Base-by-base conservation (phyloP, 2,113 vertebrate genomes). In the Tragulus kanchil region DNA sequence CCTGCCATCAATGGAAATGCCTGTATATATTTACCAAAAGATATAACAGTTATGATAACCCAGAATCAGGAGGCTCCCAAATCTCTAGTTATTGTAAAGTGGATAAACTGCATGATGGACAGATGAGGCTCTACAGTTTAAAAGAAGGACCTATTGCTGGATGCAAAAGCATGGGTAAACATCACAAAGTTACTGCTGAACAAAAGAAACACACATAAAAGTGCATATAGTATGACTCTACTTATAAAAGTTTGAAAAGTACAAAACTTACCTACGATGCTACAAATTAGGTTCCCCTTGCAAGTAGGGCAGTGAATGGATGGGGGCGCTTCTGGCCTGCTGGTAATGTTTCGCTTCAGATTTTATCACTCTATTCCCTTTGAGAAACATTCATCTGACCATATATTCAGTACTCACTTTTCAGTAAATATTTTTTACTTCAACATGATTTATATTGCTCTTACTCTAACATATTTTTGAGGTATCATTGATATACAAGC, bases 231-330 rank as follows among this genome's bases (percentile, higher is more conserved):
- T 58, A 84, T 52, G 36, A 48, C 56, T 92, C 45, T 26, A 9
- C 26, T 77, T 87, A 62, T 50, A 54, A 92, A 83, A 79, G 62
- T 59, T 96, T 16, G 79, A 64, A 77, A 90, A 54, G 62, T 67
- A 12, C 5, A 73, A 69, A 96, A 84, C 4, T 52, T 85, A 17
- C 81, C 50, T 73, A 10, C 9, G 9, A 83, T 77, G 26, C 77
- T 89, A 4, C 61, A 73, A 79, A 50, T 86, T 45, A 89, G 83
- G 36, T 81, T 89, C 61, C 14, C 28, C 28, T 50, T 9, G 8
- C 45, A 69, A 77, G 82, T 23, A 73, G 56, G 58, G 15, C 61
- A 13, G 19, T 85, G 62, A 90, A 26, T 3, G 6, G 73, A 87
- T 61, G 23, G 26, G 17, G 26, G 31, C 25, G 36, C 4, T 48